phyloP scores from a whole-genome alignment of 2,113 vertebrate species.

The Symphodus melops region DNA sequence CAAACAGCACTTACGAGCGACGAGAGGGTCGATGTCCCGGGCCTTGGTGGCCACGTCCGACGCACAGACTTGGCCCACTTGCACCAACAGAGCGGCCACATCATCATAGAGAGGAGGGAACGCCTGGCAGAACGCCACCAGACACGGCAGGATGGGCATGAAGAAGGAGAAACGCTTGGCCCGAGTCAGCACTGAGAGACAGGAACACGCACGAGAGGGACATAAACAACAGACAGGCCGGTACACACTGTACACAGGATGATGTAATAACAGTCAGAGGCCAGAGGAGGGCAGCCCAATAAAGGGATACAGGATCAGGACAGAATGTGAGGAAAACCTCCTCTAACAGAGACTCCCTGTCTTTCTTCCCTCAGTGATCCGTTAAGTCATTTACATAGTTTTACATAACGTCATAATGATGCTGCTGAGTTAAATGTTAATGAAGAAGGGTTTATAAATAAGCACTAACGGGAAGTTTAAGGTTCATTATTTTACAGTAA shows the following conservation, averaged over 20 bases:
- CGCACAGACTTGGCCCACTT: constrained; percentile 96
- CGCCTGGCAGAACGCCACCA: constrained; percentile 96
- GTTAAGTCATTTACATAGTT: too few relatives aligned
- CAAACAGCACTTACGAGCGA: constrained; percentile 87
- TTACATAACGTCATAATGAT: too few relatives aligned
- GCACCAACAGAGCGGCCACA: constrained; percentile 93
- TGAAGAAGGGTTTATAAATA: too few relatives aligned
- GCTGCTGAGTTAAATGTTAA: too few relatives aligned
- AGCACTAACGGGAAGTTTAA: too few relatives aligned
- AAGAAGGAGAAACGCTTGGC: constrained; percentile 94
- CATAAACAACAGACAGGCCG: background rate
- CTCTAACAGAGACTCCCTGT: background rate
- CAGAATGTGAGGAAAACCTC: background rate
- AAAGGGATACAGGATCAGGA: background rate
- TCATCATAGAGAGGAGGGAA: constrained; percentile 98
- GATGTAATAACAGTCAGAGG: constrained; percentile 47
- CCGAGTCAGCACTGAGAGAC: constrained; percentile 85
- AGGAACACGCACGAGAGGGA: background rate
- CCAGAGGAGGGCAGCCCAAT: constrained; percentile 72
- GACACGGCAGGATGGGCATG: constrained; percentile 95
- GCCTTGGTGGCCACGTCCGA: constrained; percentile 95
- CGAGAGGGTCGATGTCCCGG: constrained; percentile 93
- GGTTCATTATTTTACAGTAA: too few relatives aligned
- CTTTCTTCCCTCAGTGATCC: too few relatives aligned
- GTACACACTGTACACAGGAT: background rate